These are phyloP conservation scores for Xiphydria camelus DNA, from an alignment of 2,888 invertebrate genomes.

Conservation along the genomic window DNA sequence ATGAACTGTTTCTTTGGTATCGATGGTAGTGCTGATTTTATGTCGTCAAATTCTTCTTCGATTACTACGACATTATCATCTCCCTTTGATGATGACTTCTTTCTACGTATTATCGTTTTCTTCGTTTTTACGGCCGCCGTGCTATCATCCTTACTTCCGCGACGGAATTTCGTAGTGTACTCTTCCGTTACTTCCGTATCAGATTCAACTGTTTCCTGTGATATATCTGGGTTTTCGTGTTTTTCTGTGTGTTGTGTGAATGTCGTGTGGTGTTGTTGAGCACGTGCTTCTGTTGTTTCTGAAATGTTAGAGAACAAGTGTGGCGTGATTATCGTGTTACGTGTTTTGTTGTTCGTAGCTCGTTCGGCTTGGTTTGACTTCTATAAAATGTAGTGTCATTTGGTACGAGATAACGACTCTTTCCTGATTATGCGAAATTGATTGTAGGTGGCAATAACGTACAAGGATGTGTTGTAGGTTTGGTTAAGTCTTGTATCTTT, in stretches of 20 bases:
- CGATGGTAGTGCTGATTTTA: slow-evolving; percentile 37
- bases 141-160: slow-evolving; percentile 42
- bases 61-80: slow-evolving; percentile 47
- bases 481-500: too few relatives aligned
- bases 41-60: slow-evolving; percentile 53
- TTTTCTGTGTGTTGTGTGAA: slow-evolving; percentile 46
- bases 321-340: slow-evolving; percentile 38
- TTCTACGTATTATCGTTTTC: slow-evolving; percentile 48
- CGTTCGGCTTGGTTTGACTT: slow-evolving; percentile 41
- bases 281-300: slow-evolving; percentile 54
- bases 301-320: slow-evolving; percentile 53
- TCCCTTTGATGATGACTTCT: slow-evolving; percentile 28
- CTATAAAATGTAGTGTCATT: slow-evolving; percentile 20
- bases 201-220: slow-evolving; percentile 43
- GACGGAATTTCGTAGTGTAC: slow-evolving; percentile 51
- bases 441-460: too few relatives aligned
- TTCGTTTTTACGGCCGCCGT: slow-evolving; percentile 50
- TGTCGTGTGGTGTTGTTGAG: slow-evolving; percentile 42
- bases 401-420: too few relatives aligned
- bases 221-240: slow-evolving; percentile 42
- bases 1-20: slow-evolving; percentile 53
- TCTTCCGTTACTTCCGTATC: slow-evolving; percentile 51
- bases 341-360: slow-evolving; percentile 26
- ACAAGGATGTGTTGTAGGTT: too few relatives aligned
- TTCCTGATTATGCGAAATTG: too few relatives aligned